Evolutionary conservation across 1,140 invertebrate genomes (phyloP), one percentile per base, ranked within the genome.

Genomic region (Bombus sibiricus): DNA sequence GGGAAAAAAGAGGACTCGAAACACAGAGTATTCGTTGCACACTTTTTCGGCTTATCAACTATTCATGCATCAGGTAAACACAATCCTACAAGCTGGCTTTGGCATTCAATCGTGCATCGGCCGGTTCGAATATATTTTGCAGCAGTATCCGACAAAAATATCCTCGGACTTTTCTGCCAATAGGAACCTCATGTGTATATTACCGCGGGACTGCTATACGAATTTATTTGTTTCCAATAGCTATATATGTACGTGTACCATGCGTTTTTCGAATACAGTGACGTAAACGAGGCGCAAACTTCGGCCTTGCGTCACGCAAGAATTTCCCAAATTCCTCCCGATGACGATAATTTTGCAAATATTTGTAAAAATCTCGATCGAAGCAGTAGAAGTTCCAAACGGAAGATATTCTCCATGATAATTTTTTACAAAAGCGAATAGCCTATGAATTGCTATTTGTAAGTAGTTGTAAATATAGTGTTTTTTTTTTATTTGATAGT

Each of bases 151-250:
- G 62, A 39, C 71, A 74, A 82, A 82, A 82, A 82, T 73, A 82
- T 74, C 32, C 41, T 47, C 32, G n/a, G 80, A 82, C 80, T 74
- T 73, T 64, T 64, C 80, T 37, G 53, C 71, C 71, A 66, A 82
- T 74, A 57, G 39, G 25, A 57, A 66, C 57, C 80, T 64, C 71
- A 74, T 74, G n/a, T 74, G 71, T 82, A 74, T 82, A 82, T 82
- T 82, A 64, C 71, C 71, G n/a, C 71, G n/a, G 3, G 13, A 9
- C 22, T 13, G 37, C 39, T 22, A 18, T 62, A 62, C n/a, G 32
- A 82, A 74, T 82, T 82, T 82, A 82, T 73, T 64, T 59, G 39
- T 82, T 82, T 64, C 71, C 80, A 22, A 82, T 82, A 62, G 47
- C 6, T 53, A 22, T 8, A 53, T 53, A 53, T 8, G 47, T 39